Percentiles rank a stretch among this genome's conserved stretches.
Evolutionary conservation across 2,888 invertebrate genomes (phyloP).

Genomic region (Barypeithes pellucidus): DNA sequence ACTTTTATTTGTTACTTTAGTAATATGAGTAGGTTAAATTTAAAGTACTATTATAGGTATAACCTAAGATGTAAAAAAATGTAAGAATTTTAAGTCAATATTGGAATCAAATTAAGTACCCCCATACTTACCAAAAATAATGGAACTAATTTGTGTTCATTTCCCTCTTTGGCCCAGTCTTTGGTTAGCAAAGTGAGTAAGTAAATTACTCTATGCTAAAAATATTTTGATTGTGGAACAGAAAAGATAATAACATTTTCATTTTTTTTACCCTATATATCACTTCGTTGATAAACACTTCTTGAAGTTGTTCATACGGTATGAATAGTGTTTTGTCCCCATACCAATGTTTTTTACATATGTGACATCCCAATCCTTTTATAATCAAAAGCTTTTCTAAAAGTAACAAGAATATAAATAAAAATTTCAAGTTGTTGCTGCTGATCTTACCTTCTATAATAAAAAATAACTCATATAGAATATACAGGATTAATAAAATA

Average conservation of each 20-base stretch:
- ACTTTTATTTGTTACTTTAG: neutral
- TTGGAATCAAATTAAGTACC: too few relatives aligned
- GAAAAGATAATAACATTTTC: neutral
- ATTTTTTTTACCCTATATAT: slow-evolving; percentile 50
- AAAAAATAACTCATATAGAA: slow-evolving; percentile 12
- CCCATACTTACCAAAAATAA: slow-evolving; percentile 39
- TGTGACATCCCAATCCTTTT: slow-evolving; percentile 55
- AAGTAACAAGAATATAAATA: neutral
- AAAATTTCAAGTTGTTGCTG: neutral
- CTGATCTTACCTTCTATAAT: slow-evolving; percentile 26
- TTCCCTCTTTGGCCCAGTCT: slow-evolving; percentile 12
- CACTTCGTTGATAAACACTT: slow-evolving; percentile 57
- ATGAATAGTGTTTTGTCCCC: slow-evolving; percentile 54
- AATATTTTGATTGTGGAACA: neutral
- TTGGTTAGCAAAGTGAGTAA: slow-evolving; percentile 37
- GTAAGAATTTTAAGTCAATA: too few relatives aligned
- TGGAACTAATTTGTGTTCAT: slow-evolving; percentile 27
- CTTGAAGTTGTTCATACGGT: slow-evolving; percentile 56
- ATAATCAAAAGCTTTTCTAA: slow-evolving; percentile 54
- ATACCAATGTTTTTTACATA: slow-evolving; percentile 41
- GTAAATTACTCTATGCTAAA: slow-evolving; percentile 47
- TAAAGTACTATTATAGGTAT: too few relatives aligned
- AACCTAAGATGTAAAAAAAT: too few relatives aligned
- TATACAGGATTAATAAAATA: slow-evolving; percentile 2
- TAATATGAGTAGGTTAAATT: neutral